Base-by-base conservation (phyloP, 2,888 invertebrate species). In the Lasioglossum leucozonium region DNA sequence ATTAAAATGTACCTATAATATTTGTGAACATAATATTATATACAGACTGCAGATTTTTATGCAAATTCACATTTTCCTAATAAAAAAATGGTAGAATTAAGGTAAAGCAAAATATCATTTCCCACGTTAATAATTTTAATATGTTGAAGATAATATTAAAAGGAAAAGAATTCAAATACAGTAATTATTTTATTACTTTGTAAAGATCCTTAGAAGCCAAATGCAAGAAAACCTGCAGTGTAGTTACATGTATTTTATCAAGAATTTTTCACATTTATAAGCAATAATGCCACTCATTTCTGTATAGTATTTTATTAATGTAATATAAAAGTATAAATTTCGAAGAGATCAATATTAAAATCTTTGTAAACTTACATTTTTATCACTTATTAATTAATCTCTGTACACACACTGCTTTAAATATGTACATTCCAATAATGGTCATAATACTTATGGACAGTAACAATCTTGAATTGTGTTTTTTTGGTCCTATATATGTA, bases 391-490 rank as follows among this genome's bases (percentile, higher is more conserved):
- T 88, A 88, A 91, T 91, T 76, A 92, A 75, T 81, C 81, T 93
- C 80, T 91, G 90, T 74, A 92, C 77, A 55, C 85, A 87, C 5
- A 79, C 78, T 47, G 85, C 91, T 83, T 91, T 94, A 51, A 87
- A 90, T 65, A 94, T 72, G 72, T 80, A 92, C 34, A 94, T 88
- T 82, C 92, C 93, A 72, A 89, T 74, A 80, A 93, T 92, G 42
- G 92, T 69, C 44, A 89, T 81, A 73, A 92, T 77, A 65, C 91
- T 89, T 40, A 93, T 72, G 42, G 90, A 82, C 71, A 92, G 87
- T 47, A 91, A 87, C 93, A 93, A 93, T 55, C 89, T 91, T 26
- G 75, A 81, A 26, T 87, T 86, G 44, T 65, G 81, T 51, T 91
- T 89, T n/a, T 91, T 91, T 44, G 90, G 84, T 3, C 84, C 84